These are phyloP conservation scores for Leptonema lineaticorne DNA, from an alignment of 1,140 invertebrate species.

Conservation along the genomic window DNA sequence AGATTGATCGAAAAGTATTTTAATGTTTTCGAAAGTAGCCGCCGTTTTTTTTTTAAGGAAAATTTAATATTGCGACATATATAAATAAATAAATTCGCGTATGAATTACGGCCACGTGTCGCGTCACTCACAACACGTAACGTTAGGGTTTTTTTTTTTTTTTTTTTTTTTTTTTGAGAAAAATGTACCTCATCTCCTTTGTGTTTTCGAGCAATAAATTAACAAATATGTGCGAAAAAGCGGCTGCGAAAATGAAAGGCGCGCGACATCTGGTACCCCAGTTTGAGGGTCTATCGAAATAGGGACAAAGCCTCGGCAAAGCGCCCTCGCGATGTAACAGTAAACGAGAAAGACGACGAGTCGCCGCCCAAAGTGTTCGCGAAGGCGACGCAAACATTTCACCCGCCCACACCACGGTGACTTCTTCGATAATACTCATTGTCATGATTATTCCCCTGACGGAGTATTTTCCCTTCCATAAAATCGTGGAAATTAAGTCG, in stretches of 20 bases:
- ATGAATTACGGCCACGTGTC: background rate
- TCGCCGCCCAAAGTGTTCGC: too few relatives aligned
- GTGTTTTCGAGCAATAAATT: constrained; percentile 23
- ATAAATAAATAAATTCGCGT: background rate
- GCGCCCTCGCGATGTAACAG: background rate
- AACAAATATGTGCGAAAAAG: constrained; percentile 19
- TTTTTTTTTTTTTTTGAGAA: background rate
- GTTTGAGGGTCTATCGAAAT: constrained; percentile 6
- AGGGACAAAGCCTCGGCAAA: too few relatives aligned
- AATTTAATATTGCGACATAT: background rate
- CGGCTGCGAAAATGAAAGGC: background rate
- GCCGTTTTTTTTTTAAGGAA: too few relatives aligned
- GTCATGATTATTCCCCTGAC: background rate
- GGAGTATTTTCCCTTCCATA: background rate
- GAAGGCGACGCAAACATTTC: background rate
- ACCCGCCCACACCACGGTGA: too few relatives aligned
- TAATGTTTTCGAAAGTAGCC: too few relatives aligned
- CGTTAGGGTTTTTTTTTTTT: background rate
- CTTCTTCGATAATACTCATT: too few relatives aligned
- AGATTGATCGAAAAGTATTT: too few relatives aligned
- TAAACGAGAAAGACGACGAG: too few relatives aligned
- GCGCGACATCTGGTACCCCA: constrained; percentile 13
- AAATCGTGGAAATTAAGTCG: constrained; percentile 14
- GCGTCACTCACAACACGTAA: background rate
- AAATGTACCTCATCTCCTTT: background rate